Conservation (phyloP, 2,797 vertebrate species). For the Eulemur coronatus region DNA sequence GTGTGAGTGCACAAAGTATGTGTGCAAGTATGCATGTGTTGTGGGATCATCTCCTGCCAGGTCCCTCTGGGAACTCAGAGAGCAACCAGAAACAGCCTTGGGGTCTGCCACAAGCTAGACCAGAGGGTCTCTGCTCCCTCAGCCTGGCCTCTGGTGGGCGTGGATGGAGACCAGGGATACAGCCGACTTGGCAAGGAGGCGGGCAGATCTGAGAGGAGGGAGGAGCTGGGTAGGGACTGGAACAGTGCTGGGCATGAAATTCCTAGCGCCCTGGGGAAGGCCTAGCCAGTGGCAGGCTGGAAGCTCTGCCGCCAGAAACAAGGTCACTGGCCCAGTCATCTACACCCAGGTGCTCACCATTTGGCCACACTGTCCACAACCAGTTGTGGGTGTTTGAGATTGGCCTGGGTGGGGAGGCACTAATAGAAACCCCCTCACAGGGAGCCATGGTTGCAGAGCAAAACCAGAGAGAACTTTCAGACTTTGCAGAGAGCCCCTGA, state of each 20-base stretch:
- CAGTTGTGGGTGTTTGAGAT: not conserved
- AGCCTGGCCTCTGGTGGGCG: not conserved
- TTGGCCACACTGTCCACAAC: not conserved
- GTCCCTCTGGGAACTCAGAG: not conserved
- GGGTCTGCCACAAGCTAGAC: not conserved
- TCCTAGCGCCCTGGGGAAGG: not conserved
- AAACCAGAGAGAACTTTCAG: not conserved
- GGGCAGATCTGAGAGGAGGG: not conserved
- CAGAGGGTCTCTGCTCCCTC: not conserved
- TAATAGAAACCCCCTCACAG: not conserved
- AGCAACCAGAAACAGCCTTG: not conserved
- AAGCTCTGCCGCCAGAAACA: conserved; percentile 3
- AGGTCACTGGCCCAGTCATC: not conserved
- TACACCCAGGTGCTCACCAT: not conserved
- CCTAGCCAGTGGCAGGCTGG: not conserved
- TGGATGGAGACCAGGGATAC: not conserved
- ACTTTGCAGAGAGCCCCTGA: not conserved
- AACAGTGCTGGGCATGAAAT: not conserved
- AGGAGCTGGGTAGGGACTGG: not conserved
- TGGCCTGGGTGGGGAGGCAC: not conserved
- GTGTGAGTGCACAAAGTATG: not conserved
- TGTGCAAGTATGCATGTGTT: not conserved
- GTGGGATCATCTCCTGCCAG: not conserved
- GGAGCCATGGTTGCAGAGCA: not conserved
- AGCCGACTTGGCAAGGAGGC: not conserved